phyloP scores from a whole-genome alignment of 2,888 invertebrate genomes.

The Meghimatium bilineatum region DNA sequence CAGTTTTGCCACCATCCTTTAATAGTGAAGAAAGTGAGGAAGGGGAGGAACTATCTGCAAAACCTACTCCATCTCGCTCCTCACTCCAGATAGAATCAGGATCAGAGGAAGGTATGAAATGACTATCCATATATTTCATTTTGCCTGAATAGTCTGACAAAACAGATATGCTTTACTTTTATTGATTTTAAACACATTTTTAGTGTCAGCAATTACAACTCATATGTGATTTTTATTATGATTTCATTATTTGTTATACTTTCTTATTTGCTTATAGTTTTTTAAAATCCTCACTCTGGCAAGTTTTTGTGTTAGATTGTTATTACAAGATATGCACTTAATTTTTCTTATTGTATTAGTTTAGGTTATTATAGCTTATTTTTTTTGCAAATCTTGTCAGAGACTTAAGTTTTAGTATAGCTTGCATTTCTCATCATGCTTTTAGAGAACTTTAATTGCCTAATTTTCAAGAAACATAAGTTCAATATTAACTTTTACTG shows the following conservation, averaged over 20 bases:
- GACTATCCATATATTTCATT: not conserved
- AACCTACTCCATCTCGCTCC: conserved; percentile 52
- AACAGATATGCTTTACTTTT: not conserved
- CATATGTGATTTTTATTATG: too few relatives aligned
- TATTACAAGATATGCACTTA: too few relatives aligned
- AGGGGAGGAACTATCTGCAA: conserved; percentile 51
- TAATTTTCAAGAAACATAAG: too few relatives aligned
- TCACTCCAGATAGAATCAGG: conserved; percentile 52
- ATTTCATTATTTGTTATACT: not conserved
- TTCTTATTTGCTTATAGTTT: not conserved
- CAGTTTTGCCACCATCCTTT: conserved; percentile 1
- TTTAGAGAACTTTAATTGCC: too few relatives aligned
- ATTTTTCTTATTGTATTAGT: too few relatives aligned
- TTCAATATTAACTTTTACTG: too few relatives aligned
- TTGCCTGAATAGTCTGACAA: not conserved
- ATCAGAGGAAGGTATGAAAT: conserved; percentile 52
- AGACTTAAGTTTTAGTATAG: too few relatives aligned
- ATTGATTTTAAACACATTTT: conserved; percentile 3
- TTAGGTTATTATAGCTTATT: too few relatives aligned
- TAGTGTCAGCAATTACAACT: not conserved
- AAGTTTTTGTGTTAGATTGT: too few relatives aligned
- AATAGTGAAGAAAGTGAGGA: conserved; percentile 46
- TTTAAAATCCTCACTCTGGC: too few relatives aligned
- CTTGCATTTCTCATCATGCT: too few relatives aligned
- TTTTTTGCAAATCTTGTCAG: too few relatives aligned